Conservation (phyloP, 2,888 invertebrate genomes). For the Macrosiphum euphorbiae region DNA sequence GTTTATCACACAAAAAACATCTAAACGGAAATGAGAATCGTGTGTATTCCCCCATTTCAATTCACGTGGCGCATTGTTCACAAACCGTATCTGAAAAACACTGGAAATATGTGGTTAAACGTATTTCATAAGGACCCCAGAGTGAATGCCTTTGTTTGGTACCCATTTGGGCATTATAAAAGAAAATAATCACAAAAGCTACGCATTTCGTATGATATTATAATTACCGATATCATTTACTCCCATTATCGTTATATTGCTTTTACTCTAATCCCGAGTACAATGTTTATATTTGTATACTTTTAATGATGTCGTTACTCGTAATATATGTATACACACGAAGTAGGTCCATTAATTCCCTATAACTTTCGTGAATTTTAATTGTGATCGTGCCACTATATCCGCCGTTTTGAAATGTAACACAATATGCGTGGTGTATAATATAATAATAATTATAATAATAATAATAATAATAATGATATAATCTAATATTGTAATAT, state of each 20-base stretch:
- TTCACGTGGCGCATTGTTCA: constrained; percentile 19
- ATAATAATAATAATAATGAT: not conserved
- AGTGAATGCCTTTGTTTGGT: not conserved
- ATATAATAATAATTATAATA: not conserved
- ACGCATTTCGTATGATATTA: not conserved
- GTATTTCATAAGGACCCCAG: not conserved
- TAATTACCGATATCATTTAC: constrained; percentile 32
- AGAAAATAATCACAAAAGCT: constrained; percentile 1
- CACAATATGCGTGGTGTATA: not conserved
- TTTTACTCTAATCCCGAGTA: not conserved
- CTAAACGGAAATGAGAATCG: constrained; percentile 25
- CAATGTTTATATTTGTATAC: not conserved
- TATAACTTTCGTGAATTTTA: not conserved
- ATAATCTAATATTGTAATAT: not conserved
- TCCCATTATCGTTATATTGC: not conserved
- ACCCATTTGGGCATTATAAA: not conserved
- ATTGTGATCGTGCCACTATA: not conserved
- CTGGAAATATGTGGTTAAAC: constrained; percentile 39
- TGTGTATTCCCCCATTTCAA: not conserved
- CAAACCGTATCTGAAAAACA: constrained; percentile 26
- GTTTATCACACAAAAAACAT: constrained; percentile 48
- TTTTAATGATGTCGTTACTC: not conserved
- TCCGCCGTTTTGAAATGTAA: not conserved
- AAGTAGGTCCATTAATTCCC: not conserved
- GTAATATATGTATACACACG: not conserved